A percentile compares a stretch with the other conserved stretches of the same genome.
These are phyloP conservation scores for Chroicocephalus ridibundus DNA, from an alignment of 2,113 vertebrate species.

Conservation along the genomic window DNA sequence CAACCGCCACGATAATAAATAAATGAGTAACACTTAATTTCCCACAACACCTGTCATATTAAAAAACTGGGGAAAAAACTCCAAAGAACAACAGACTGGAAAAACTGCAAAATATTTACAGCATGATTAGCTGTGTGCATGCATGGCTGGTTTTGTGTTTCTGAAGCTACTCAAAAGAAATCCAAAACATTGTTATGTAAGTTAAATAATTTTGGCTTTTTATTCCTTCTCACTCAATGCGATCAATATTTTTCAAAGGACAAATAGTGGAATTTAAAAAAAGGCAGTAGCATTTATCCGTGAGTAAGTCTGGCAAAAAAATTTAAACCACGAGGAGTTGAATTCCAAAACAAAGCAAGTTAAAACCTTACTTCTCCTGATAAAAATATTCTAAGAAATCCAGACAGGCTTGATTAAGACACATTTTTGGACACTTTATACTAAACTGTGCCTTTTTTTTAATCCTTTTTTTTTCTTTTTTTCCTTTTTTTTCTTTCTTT, in stretches of 20 bases:
- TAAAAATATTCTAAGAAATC: constrained; percentile 61
- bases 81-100: background rate
- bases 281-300: background rate
- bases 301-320: constrained; percentile 46
- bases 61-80: background rate
- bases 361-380: constrained; percentile 43
- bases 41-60: constrained; percentile 29
- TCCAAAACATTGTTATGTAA: constrained; percentile 32
- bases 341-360: constrained; percentile 64
- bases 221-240: background rate
- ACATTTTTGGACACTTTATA: constrained; percentile 75
- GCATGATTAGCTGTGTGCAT: constrained; percentile 51
- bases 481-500: background rate
- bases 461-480: background rate
- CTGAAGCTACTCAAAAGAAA: constrained; percentile 61
- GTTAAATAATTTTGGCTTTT: constrained; percentile 50
- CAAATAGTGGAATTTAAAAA: background rate
- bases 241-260: background rate
- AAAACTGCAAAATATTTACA: constrained; percentile 66
- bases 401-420: constrained; percentile 74
- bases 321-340: constrained; percentile 31
- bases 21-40: constrained; percentile 63
- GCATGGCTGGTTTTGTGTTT: constrained; percentile 57
- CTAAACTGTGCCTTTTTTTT: constrained; percentile 47
- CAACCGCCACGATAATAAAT: constrained; percentile 57